phyloP scores from a whole-genome alignment of 2,113 vertebrate genomes.

The Oncorhynchus masou region DNA sequence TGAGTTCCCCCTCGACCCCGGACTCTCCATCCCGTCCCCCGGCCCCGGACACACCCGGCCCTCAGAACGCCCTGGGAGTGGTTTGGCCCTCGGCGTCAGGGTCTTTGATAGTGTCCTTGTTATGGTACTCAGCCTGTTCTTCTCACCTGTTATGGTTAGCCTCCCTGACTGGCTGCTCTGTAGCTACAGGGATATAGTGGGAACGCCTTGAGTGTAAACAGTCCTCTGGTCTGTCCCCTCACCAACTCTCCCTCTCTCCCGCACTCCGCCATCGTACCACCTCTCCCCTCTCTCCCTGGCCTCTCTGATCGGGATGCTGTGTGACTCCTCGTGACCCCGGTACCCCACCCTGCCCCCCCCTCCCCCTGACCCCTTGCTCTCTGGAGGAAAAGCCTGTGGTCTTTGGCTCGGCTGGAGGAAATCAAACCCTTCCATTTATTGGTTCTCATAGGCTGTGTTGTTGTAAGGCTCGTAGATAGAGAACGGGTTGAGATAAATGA shows the following conservation, averaged over 20 bases:
- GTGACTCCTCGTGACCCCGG: slow-evolving; percentile 48
- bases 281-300: too few relatives aligned
- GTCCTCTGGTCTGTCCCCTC: slow-evolving; percentile 13
- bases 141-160: slow-evolving; percentile 54
- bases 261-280: too few relatives aligned
- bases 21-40: slow-evolving; percentile 22
- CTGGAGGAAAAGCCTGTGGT: slow-evolving; percentile 68
- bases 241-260: slow-evolving; percentile 21
- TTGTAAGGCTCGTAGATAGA: slow-evolving; percentile 70
- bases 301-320: slow-evolving; percentile 12
- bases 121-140: slow-evolving; percentile 45
- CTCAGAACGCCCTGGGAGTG: slow-evolving; percentile 2
- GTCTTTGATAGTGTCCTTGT: slow-evolving; percentile 51
- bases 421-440: slow-evolving; percentile 72
- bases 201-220: slow-evolving; percentile 70
- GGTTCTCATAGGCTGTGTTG: slow-evolving; percentile 65
- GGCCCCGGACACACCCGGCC: slow-evolving; percentile 14
- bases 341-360: too few relatives aligned
- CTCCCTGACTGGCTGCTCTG: slow-evolving; percentile 47
- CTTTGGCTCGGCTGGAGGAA: slow-evolving; percentile 68
- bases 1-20: slow-evolving; percentile 14
- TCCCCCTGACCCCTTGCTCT: slow-evolving; percentile 7
- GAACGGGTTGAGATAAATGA: slow-evolving; percentile 57
- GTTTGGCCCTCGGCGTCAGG: slow-evolving; percentile 14
- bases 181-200: slow-evolving; percentile 32